Conservation (phyloP, 2,113 vertebrate species). For the Lutjanus erythropterus region DNA sequence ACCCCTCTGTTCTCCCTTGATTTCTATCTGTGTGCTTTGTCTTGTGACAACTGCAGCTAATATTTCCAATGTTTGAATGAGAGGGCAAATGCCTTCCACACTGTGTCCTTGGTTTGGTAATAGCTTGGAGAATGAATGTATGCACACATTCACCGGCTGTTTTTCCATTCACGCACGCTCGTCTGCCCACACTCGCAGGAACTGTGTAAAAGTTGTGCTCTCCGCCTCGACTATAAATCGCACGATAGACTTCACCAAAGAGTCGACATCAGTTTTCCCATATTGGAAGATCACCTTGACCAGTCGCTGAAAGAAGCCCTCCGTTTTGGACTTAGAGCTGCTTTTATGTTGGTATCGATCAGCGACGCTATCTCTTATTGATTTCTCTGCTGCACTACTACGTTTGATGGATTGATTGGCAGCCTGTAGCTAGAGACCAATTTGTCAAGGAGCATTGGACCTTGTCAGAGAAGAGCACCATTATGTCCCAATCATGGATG, state of each 20-base stretch:
- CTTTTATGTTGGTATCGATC: constrained; percentile 72
- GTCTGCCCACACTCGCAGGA: background rate
- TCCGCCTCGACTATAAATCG: constrained; percentile 8
- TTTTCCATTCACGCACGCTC: background rate
- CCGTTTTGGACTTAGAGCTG: constrained; percentile 37
- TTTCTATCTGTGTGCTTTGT: background rate
- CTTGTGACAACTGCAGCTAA: background rate
- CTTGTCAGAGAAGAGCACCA: constrained; percentile 68
- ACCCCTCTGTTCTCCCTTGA: background rate
- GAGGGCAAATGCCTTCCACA: background rate
- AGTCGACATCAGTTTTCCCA: constrained; percentile 7
- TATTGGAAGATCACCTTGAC: constrained; percentile 59
- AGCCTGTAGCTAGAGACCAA: constrained; percentile 71
- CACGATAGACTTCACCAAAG: background rate
- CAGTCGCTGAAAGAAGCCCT: constrained; percentile 12
- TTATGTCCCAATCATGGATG: constrained; percentile 71
- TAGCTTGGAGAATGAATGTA: constrained; percentile 14
- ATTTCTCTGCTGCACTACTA: constrained; percentile 55
- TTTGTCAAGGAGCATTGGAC: constrained; percentile 74
- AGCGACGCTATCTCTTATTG: constrained; percentile 62
- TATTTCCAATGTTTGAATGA: constrained; percentile 2
- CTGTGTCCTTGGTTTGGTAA: constrained; percentile 50
- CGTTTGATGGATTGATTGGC: constrained; percentile 82
- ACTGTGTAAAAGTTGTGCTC: constrained; percentile 19
- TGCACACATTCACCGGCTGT: background rate